Evolutionary conservation across 2,888 invertebrate genomes (phyloP).

Genomic region (Acronicta aceris): DNA sequence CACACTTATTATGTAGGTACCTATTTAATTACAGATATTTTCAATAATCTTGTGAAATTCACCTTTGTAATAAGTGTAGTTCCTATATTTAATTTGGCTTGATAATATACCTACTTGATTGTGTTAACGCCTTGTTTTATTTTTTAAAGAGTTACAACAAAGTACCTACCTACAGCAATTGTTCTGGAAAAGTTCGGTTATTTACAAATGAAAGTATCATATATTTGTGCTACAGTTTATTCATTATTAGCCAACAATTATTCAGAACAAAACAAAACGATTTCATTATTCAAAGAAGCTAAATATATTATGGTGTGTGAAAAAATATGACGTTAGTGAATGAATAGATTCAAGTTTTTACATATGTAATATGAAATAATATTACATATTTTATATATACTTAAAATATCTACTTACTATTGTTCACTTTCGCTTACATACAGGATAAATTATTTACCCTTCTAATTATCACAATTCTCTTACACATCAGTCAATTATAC

Average conservation of each 20-base stretch:
- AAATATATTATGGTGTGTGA: slow-evolving; percentile 21
- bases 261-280: slow-evolving; percentile 31
- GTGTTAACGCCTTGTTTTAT: slow-evolving; percentile 26
- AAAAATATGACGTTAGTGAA: slow-evolving; percentile 28
- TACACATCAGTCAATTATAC: slow-evolving; percentile 79
- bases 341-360: slow-evolving; percentile 13
- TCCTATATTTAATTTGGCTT: slow-evolving; percentile 11
- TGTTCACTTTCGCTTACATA: slow-evolving; percentile 56
- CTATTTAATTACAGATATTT: no score
- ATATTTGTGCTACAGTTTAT: slow-evolving; percentile 44
- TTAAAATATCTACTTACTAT: slow-evolving; percentile 42
- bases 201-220: slow-evolving; percentile 42
- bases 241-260: slow-evolving; percentile 36
- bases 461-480: slow-evolving; percentile 83
- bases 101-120: slow-evolving; percentile 22
- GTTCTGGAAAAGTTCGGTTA: slow-evolving; percentile 10
- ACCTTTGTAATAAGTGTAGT: background rate
- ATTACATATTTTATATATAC: slow-evolving; percentile 31
- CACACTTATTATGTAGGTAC: no score
- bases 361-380: slow-evolving; percentile 23
- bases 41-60: no score
- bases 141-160: background rate
- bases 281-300: slow-evolving; percentile 43
- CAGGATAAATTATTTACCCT: slow-evolving; percentile 61
- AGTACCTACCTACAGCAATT: no score